Evolutionary conservation across 2,888 invertebrate genomes (phyloP), one percentile per base, ranked within the genome.

Genomic region (Elgonia sp.): DNA sequence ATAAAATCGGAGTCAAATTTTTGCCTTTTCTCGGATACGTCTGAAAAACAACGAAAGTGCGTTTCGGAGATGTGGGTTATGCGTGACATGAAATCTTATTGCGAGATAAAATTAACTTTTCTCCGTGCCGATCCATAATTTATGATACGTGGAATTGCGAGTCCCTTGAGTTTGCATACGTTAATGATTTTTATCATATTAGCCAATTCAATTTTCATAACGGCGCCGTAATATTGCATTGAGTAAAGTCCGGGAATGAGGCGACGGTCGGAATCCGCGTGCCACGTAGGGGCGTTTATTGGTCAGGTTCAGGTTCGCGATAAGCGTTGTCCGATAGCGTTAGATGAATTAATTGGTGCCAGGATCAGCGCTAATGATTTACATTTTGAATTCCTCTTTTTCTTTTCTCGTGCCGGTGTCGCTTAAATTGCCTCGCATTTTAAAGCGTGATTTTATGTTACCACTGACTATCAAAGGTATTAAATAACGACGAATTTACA

Each of bases 281-380:
- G 20, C 16, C 29, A 16, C 73, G 79, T 21, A 55, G 67, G 69
- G 72, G n/a, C 65, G 57, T 82, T 86, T 72, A 86, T 82, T 82
- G 86, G 80, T 77, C 81, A 86, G 82, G 80, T 80, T 87, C 87
- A 87, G 84, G 84, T 81, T 84, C 53, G 73, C 55, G 79, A 85
- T 85, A 79, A 77, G 63, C 70, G 37, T 29, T 50, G 55, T 57
- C 60, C 53, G 77, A 84, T 84, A 84, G 42, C 57, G 55, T 46
- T 84, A 29, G 60, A 84, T 79, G 79, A 57, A 57, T 84, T 79
- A 79, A 79, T 79, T 79, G 63, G 42, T 70, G 53, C 57, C 53
- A 37, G 39, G 46, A 50, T 72, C 39, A 42, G 40, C 50, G n/a
- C 60, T 42, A 46, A 73, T 67, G n/a, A 60, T 81, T 81, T 70